A percentile compares a stretch with the other conserved stretches of the same genome.
Conservation (phyloP, 2,797 vertebrate genomes). For the Poecile montanus region DNA sequence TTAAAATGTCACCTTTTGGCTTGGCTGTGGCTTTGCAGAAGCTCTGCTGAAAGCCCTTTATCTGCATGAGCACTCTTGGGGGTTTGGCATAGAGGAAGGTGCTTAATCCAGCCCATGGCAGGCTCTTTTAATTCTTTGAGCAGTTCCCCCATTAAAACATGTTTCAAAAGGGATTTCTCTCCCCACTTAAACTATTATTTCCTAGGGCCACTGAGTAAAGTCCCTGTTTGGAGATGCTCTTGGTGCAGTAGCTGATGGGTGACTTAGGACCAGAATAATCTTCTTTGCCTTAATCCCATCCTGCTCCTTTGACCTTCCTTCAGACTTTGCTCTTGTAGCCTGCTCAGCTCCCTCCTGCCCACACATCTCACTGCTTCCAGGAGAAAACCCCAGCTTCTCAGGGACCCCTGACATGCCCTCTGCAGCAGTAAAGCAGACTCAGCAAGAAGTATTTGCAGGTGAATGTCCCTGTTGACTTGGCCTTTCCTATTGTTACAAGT, state of each 20-base stretch:
- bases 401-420: not conserved
- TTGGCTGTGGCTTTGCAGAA: not conserved
- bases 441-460: not conserved
- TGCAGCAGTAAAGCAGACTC: not conserved
- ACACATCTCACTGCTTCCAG: not conserved
- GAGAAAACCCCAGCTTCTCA: not conserved
- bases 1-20: not conserved
- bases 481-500: not conserved
- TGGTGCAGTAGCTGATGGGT: not conserved
- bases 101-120: not conserved
- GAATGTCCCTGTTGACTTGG: not conserved
- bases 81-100: not conserved
- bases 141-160: not conserved
- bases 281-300: conserved; percentile 21
- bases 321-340: not conserved
- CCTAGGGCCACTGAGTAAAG: not conserved
- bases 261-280: not conserved
- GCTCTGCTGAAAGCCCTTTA: not conserved
- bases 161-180: not conserved
- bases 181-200: not conserved
- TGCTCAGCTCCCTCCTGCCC: not conserved
- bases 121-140: not conserved
- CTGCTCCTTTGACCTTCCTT: not conserved
- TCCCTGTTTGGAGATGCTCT: not conserved
- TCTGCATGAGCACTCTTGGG: not conserved